A percentile compares a stretch with the other conserved stretches of the same genome.
phyloP scores from a whole-genome alignment of 2,113 vertebrate species.

The Trochalopteron elliotii region DNA sequence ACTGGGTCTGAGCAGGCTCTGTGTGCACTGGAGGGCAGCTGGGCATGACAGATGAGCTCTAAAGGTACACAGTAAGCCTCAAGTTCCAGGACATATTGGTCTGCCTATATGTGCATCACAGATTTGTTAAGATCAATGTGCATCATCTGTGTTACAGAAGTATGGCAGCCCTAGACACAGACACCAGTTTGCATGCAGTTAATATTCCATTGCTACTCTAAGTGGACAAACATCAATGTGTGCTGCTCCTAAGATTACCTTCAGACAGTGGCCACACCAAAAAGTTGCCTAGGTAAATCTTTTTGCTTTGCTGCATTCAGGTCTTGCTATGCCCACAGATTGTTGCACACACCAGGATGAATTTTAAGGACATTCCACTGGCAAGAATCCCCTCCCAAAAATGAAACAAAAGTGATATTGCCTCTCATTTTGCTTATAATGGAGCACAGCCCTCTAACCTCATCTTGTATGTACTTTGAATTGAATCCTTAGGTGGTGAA shows the following conservation, averaged over 20 bases:
- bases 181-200: background rate
- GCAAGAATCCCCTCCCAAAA: background rate
- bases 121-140: fast-evolving
- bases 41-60: background rate
- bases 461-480: background rate
- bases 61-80: background rate
- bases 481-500: background rate
- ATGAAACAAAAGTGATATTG: background rate
- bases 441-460: background rate
- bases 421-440: background rate
- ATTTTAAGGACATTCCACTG: background rate
- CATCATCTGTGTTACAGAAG: fast-evolving
- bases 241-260: background rate
- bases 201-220: background rate
- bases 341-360: background rate
- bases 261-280: background rate
- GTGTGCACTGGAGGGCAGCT: fast-evolving
- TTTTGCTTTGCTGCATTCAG: background rate
- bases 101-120: background rate
- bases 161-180: background rate
- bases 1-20: background rate
- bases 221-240: background rate
- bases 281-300: background rate
- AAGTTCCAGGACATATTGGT: background rate
- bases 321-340: background rate